Evolutionary conservation across 2,113 vertebrate species (phyloP), one percentile per base, ranked within the genome.

Genomic region (Gasterosteus aculeatus): DNA sequence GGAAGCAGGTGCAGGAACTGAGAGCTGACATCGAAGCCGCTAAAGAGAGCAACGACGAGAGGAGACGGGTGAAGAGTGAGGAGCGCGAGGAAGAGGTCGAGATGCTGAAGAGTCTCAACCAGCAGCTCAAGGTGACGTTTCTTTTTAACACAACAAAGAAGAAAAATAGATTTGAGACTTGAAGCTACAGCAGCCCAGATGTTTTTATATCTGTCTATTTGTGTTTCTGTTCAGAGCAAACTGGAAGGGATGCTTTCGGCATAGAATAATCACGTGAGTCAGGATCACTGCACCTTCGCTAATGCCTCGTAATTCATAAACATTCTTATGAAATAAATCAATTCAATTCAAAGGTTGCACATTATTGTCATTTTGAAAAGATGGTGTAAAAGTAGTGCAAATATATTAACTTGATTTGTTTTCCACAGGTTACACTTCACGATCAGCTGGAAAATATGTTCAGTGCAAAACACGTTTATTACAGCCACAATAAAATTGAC

Each of bases 51-150:
- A 95, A 96, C 83, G 85, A 2, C 0, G 97, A 98, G 82, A 93
- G 85, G 80, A 91, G 92, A 6, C 95, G 95, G 84, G 85, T 93
- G 9, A 95, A 97, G 19, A 97, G 97, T 72, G 97, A 95, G 91
- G 96, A 96, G 60, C 94, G 96, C 72, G 51, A 18, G 0, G 96
- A 98, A 8, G 96, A 98, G 81, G 93, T 97, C 33, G 94, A 96
- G 84, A 93, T 95, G 83, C 92, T 98, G 18, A 97, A 96, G 84
- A 90, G 84, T 66, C 93, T 87, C 0, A 97, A 97, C 59, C 95
- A 98, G 77, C 96, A 98, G 85, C 93, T 99, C 65, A 97, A 98
- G 97, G 98, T 97, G 41, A 66, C 0, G 5, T 49, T 53, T 56
- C 47, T 26, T 57, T 31, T 31, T 57, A 16, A 31, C 1, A 29